Conservation (phyloP, 2,888 invertebrate genomes). For the Eupelmus urozonus region DNA sequence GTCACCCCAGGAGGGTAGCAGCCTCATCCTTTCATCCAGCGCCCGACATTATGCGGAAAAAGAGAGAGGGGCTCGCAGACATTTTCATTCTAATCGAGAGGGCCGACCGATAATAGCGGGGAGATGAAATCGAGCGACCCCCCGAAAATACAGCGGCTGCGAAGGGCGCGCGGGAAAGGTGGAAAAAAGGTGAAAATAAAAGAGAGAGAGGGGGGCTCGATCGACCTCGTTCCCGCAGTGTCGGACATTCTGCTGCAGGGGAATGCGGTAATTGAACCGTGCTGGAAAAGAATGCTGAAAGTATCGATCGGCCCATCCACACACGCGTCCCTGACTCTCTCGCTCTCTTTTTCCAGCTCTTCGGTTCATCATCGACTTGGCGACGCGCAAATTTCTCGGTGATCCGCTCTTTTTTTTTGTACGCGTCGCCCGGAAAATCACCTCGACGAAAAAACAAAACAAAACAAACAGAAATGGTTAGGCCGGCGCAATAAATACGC, state of each 20-base stretch:
- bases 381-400: not conserved
- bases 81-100: slow-evolving; percentile 45
- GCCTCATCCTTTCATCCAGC: not conserved
- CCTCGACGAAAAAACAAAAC: not conserved
- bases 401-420: not conserved
- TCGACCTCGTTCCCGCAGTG: slow-evolving; percentile 9
- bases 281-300: slow-evolving; percentile 50
- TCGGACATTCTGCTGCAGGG: slow-evolving; percentile 31
- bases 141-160: not conserved
- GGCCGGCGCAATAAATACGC: slow-evolving; percentile 34
- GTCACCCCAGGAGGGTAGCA: not conserved
- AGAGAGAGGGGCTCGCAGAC: not conserved
- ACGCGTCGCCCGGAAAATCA: slow-evolving; percentile 29
- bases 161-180: not conserved
- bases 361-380: slow-evolving; percentile 30
- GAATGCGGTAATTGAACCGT: slow-evolving; percentile 54
- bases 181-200: not conserved
- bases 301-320: slow-evolving; percentile 29
- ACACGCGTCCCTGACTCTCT: not conserved
- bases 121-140: not conserved
- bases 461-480: slow-evolving; percentile 19
- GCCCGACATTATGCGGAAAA: too few relatives aligned
- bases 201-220: slow-evolving; percentile 7
- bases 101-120: slow-evolving; percentile 10
- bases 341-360: too few relatives aligned